Conservation (phyloP, 1,140 invertebrate species). For the Drosophila navojoa region DNA sequence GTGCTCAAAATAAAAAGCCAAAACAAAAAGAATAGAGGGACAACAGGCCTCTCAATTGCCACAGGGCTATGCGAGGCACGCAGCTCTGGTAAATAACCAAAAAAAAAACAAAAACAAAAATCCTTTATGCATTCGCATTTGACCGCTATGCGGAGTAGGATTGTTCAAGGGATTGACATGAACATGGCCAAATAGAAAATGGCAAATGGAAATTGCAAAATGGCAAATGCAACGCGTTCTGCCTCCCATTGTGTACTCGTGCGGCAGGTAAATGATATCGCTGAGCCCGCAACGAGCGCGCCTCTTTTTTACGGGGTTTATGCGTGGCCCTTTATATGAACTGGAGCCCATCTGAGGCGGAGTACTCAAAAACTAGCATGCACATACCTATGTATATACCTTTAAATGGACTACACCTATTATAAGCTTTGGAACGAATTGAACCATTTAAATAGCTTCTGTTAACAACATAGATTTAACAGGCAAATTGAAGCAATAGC, state of each 20-base stretch:
- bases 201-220: slow-evolving; percentile 15
- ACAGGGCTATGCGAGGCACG: slow-evolving; percentile 30
- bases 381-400: too few species aligned
- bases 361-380: too few species aligned
- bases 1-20: slow-evolving; percentile 3
- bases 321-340: too few species aligned
- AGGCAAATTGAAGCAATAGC: too few species aligned
- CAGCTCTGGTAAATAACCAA: slow-evolving; percentile 47
- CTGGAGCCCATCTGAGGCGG: too few species aligned
- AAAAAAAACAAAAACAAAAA: slow-evolving; percentile 37
- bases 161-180: slow-evolving; percentile 42
- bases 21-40: background rate
- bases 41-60: slow-evolving; percentile 27
- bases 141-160: slow-evolving; percentile 42
- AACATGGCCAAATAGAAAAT: slow-evolving; percentile 11
- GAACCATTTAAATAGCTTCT: too few species aligned
- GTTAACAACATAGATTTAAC: too few species aligned
- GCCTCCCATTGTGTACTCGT: background rate
- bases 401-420: too few species aligned
- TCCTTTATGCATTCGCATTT: slow-evolving; percentile 55
- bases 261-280: slow-evolving; percentile 1
- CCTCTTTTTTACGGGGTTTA: too few species aligned
- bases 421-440: too few species aligned
- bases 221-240: too few species aligned
- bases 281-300: background rate